Evolutionary conservation across 2,888 invertebrate genomes (phyloP).

Genomic region (Deilephila elpenor): DNA sequence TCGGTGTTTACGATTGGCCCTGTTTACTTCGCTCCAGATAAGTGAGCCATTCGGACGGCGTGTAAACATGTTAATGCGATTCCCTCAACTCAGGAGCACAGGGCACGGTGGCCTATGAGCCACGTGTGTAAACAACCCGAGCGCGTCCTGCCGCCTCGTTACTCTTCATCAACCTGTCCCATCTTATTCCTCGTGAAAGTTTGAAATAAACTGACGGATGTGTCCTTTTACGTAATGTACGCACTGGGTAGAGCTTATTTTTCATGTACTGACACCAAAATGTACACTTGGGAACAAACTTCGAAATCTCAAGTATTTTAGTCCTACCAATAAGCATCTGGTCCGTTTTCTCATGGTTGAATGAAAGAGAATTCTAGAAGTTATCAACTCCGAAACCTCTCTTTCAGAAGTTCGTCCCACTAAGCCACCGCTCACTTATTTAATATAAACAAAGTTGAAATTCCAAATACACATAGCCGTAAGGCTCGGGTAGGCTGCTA

Average conservation of each 20-base stretch:
- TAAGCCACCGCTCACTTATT: background rate
- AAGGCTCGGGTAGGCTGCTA: constrained; percentile 28
- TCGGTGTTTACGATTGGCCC: constrained; percentile 39
- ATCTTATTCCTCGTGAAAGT: background rate
- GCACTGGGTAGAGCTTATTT: background rate
- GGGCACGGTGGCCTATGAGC: background rate
- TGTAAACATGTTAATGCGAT: constrained; percentile 14
- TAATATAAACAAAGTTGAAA: background rate
- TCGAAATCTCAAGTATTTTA: no score
- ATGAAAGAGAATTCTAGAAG: no score
- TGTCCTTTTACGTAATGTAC: background rate
- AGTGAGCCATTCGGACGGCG: constrained; percentile 31
- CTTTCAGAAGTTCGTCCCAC: background rate
- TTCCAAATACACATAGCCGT: background rate
- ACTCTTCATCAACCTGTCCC: background rate
- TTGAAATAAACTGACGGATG: background rate
- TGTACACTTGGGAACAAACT: no score
- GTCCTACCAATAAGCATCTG: no score
- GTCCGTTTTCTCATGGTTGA: no score
- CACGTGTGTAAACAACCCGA: constrained; percentile 8
- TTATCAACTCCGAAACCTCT: background rate
- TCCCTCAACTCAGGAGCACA: background rate
- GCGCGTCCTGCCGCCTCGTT: background rate
- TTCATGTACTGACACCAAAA: background rate
- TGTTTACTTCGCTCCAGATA: constrained; percentile 35